phyloP scores from a whole-genome alignment of 2,797 vertebrate species.

The Thaleichthys pacificus region DNA sequence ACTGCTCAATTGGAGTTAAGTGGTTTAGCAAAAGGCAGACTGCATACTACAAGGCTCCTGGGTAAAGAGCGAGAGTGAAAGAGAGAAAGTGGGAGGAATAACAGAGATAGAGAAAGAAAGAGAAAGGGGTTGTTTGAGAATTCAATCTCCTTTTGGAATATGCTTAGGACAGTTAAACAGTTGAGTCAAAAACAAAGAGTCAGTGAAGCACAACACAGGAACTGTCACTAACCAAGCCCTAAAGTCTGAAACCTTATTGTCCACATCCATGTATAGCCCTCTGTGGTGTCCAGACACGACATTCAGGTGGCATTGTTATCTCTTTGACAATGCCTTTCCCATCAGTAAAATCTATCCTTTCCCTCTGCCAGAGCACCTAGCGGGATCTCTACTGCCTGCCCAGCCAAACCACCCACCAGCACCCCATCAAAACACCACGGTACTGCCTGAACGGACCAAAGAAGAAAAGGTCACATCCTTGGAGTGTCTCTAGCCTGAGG shows the following conservation, averaged over 20 bases:
- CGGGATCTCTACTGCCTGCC: slow-evolving; percentile 1
- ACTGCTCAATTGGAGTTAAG: slow-evolving; percentile 38
- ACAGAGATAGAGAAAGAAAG: slow-evolving; percentile 1
- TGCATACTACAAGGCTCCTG: slow-evolving; percentile 7
- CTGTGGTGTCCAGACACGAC: not conserved
- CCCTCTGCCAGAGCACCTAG: slow-evolving; percentile 4
- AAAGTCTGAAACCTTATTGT: not conserved
- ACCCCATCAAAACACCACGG: slow-evolving; percentile 15
- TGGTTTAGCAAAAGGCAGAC: slow-evolving; percentile 24
- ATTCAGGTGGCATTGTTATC: not conserved
- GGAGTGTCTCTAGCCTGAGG: slow-evolving; percentile 13
- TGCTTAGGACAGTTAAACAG: too few species aligned
- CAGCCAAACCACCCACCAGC: slow-evolving; percentile 11
- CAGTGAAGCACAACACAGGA: not conserved
- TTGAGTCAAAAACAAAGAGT: not conserved
- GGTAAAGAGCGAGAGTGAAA: not conserved
- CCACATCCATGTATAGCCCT: not conserved
- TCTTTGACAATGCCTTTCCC: not conserved
- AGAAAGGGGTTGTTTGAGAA: slow-evolving; percentile 5
- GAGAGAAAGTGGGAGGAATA: slow-evolving; percentile 1
- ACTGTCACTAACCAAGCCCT: not conserved
- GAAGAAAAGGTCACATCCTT: slow-evolving; percentile 35
- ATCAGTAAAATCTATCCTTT: not conserved
- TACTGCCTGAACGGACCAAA: slow-evolving; percentile 11
- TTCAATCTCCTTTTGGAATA: not conserved